Evolutionary conservation across 1,140 invertebrate species (phyloP), one percentile per base, ranked within the genome.

Genomic region (Drosophila busckii): DNA sequence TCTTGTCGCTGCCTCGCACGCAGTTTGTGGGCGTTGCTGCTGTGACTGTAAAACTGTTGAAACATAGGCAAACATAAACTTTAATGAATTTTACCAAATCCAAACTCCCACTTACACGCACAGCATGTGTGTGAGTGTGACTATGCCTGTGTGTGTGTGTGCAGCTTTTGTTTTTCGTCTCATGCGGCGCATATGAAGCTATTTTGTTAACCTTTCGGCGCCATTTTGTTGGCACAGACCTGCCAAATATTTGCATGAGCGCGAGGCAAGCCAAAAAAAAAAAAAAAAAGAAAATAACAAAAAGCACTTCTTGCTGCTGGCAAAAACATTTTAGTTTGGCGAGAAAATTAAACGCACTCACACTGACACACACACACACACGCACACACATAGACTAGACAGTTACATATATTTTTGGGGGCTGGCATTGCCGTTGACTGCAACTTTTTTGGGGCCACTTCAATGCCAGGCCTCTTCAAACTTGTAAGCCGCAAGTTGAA

Each of bases 61-160:
- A 62, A 32, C 56, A 65, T 75, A 70, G 56, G 70, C 69, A 82
- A 82, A 70, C 75, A 82, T 82, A 75, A 82, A 82, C 75, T 82
- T 82, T 82, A 82, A 82, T 82, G 75, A 82, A 82, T 82, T 82
- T 82, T 37, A 56, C 65, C 61, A 82, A 82, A 80, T 73, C 75
- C 69, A 80, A 82, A 70, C 46, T 60, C 67, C 63, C 65, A 34
- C 31, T 22, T 10, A 38, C 12, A 26, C 32, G 13, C 7, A 25
- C n/a, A 29, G 5, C 40, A 7, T 29, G 26, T 25, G 10, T 40
- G 16, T 31, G 23, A 22, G 31, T 38, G 35, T 53, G 26, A 45
- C 31, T 32, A 6, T 13, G 12, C 23, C 26, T 16, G 19, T 25
- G 9, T 54, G 32, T 61, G 17, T 55, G 31, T 37, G 29, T 35